Percentiles rank a stretch among this genome's conserved stretches.
These are phyloP conservation scores for Drosophila repleta DNA, from an alignment of 1,140 invertebrate species.

Conservation along the genomic window DNA sequence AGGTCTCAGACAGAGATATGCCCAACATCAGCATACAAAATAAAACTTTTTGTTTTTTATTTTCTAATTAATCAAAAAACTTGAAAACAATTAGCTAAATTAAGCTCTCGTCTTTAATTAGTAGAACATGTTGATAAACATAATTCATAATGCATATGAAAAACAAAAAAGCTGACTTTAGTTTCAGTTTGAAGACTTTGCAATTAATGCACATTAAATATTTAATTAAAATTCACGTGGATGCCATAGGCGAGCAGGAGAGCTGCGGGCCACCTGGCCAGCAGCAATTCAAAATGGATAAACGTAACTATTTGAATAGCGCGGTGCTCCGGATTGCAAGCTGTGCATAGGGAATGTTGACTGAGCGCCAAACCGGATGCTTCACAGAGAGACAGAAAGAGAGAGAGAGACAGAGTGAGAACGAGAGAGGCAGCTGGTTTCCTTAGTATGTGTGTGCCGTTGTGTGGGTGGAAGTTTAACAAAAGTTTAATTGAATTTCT, in stretches of 20 bases:
- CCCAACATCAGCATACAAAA: no score
- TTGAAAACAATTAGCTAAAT: background rate
- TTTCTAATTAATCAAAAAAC: background rate
- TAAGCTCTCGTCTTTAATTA: background rate
- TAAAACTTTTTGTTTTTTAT: no score
- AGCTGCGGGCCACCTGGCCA: background rate
- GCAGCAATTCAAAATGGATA: constrained; percentile 27
- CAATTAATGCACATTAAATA: constrained; percentile 73
- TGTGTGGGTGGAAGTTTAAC: constrained; percentile 10
- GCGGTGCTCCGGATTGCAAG: background rate
- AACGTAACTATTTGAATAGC: constrained; percentile 68
- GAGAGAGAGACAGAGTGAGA: no score
- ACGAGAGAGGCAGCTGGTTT: background rate
- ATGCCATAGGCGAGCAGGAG: background rate
- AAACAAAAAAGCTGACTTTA: constrained; percentile 27
- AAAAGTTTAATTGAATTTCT: constrained; percentile 77
- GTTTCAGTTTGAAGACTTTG: constrained; percentile 68
- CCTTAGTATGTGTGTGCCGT: background rate
- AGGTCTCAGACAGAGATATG: no score
- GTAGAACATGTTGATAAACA: background rate
- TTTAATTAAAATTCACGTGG: constrained; percentile 63
- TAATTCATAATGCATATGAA: constrained; percentile 13
- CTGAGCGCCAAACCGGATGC: constrained; percentile 11
- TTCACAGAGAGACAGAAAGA: constrained; percentile 4
- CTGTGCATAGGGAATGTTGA: constrained; percentile 15